phyloP scores from a whole-genome alignment of 2,888 invertebrate species.

The Drosophila koepferae region DNA sequence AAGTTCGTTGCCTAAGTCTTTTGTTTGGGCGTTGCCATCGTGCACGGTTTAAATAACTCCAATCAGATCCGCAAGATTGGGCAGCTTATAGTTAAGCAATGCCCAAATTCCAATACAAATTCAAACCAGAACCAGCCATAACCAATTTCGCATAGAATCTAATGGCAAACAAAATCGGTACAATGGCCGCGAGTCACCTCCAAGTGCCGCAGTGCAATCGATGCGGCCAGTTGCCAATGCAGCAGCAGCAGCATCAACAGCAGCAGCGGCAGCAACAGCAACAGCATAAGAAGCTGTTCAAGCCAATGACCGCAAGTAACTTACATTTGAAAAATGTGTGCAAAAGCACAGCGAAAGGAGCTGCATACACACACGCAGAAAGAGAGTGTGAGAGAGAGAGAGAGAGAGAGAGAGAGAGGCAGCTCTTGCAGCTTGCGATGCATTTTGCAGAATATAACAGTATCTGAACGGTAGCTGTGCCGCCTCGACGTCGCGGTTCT shows the following conservation, averaged over 20 bases:
- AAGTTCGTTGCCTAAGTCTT: slow-evolving; percentile 73
- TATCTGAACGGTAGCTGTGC: slow-evolving; percentile 66
- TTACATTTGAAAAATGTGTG: slow-evolving; percentile 85
- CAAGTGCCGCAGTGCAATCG: slow-evolving; percentile 35
- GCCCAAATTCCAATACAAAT: slow-evolving; percentile 10
- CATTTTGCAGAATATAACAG: slow-evolving; percentile 77
- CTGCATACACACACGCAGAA: slow-evolving; percentile 38
- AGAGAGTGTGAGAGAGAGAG: slow-evolving; percentile 3
- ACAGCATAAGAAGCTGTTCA: slow-evolving; percentile 63
- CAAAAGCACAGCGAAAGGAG: slow-evolving; percentile 81
- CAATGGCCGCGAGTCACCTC: slow-evolving; percentile 84
- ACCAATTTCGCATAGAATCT: slow-evolving; percentile 40
- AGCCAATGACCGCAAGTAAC: slow-evolving; percentile 85
- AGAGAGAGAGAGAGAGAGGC: slow-evolving; percentile 7
- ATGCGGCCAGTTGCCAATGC: slow-evolving; percentile 34
- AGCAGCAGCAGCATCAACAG: slow-evolving; percentile 59
- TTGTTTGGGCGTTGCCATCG: slow-evolving; percentile 64
- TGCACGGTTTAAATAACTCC: slow-evolving; percentile 16
- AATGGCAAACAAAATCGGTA: slow-evolving; percentile 76
- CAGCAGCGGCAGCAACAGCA: slow-evolving; percentile 43
- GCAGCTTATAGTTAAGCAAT: slow-evolving; percentile 42
- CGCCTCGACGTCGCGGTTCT: slow-evolving; percentile 62
- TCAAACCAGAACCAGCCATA: slow-evolving; percentile 11
- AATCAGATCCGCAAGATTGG: slow-evolving; percentile 47
- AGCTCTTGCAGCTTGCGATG: slow-evolving; percentile 51